Evolutionary conservation across 92 coral and sea anemone genomes (phyloP).

Genomic region (Phenganax stokvisi): DNA sequence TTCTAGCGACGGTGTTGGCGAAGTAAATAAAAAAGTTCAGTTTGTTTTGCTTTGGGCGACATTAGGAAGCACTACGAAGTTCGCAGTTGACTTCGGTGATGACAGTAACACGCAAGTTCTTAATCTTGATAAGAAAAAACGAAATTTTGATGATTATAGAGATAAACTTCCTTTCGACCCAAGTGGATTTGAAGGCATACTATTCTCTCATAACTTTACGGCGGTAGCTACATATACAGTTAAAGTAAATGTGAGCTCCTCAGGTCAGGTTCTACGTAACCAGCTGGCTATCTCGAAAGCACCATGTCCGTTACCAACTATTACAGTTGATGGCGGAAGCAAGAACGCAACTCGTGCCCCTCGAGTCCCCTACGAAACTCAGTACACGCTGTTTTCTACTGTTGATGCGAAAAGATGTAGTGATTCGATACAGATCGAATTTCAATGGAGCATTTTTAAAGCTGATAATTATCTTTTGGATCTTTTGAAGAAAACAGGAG

Average conservation of each 20-base stretch:
- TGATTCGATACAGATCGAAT: conserved; percentile 37
- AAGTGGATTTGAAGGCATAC: conserved; percentile 47
- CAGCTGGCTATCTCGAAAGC: conserved; percentile 53
- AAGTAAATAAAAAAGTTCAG: conserved; percentile 47
- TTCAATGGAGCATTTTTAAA: conserved; percentile 60
- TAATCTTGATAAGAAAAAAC: not conserved
- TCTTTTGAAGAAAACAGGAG: conserved; percentile 24
- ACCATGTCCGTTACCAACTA: conserved; percentile 51
- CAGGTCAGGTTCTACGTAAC: conserved; percentile 43
- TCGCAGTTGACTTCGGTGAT: conserved; percentile 58
- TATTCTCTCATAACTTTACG: conserved; percentile 48
- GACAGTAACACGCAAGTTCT: conserved; percentile 27
- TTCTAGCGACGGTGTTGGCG: conserved; percentile 57
- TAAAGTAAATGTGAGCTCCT: conserved; percentile 48
- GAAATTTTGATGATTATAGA: conserved; percentile 13
- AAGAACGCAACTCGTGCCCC: conserved; percentile 38
- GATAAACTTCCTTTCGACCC: conserved; percentile 60
- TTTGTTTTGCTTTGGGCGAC: conserved; percentile 70
- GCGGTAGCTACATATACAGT: conserved; percentile 46
- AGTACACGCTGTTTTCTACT: conserved; percentile 56
- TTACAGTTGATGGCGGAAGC: conserved; percentile 66
- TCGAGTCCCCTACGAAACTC: conserved; percentile 48
- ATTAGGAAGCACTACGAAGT: conserved; percentile 58
- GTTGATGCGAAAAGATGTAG: conserved; percentile 34
- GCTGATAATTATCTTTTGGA: conserved; percentile 49